Evolutionary conservation across 2,888 invertebrate species (phyloP).

Genomic region (Willowsia nigromaculata): DNA sequence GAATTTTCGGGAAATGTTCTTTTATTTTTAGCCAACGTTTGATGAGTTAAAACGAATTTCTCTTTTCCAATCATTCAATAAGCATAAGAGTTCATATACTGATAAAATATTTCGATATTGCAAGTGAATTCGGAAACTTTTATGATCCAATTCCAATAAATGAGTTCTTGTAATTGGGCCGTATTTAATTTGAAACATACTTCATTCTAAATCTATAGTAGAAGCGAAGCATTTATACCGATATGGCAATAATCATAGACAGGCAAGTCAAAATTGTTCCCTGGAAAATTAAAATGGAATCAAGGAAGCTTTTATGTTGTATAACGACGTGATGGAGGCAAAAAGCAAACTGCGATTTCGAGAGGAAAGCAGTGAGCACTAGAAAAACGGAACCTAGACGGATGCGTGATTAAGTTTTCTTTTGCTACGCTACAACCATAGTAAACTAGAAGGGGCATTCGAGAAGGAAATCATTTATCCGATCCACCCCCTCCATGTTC

Average conservation of each 20-base stretch:
- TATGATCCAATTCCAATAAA: too few relatives aligned
- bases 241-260: not conserved
- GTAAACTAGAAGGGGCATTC: not conserved
- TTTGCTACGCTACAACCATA: not conserved
- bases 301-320: slow-evolving; percentile 41
- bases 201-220: too few relatives aligned
- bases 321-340: not conserved
- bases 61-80: too few relatives aligned
- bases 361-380: not conserved
- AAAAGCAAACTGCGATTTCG: not conserved
- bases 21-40: too few relatives aligned
- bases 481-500: not conserved
- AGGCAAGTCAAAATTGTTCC: slow-evolving; percentile 37
- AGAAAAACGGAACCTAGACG: not conserved
- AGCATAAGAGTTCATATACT: too few relatives aligned
- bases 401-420: slow-evolving; percentile 60
- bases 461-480: slow-evolving; percentile 48
- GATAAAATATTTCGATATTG: too few relatives aligned
- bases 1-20: too few relatives aligned
- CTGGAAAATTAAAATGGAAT: slow-evolving; percentile 54
- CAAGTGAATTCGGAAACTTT: too few relatives aligned
- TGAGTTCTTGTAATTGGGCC: too few relatives aligned
- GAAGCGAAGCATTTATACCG: too few relatives aligned
- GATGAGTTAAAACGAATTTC: too few relatives aligned
- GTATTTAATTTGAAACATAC: too few relatives aligned